Evolutionary conservation across 2,888 invertebrate species (phyloP).

Genomic region (Nasonovia ribisnigri): DNA sequence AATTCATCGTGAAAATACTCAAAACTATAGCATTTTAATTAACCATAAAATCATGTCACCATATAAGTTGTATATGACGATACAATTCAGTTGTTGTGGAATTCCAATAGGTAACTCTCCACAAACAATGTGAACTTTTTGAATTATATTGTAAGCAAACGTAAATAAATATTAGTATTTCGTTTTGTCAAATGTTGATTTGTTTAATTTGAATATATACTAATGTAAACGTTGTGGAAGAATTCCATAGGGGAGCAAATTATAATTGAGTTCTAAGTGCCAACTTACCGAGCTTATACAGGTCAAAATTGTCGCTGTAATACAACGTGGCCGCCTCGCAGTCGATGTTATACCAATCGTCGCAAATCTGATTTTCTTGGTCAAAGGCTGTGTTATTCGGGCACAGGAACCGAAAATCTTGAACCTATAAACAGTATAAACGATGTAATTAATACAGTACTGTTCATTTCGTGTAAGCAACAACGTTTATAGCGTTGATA

Average conservation of each 20-base stretch:
- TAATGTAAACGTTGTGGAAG: background rate
- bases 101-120: background rate
- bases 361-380: conserved; percentile 92
- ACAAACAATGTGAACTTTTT: background rate
- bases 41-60: too few species aligned
- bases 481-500: background rate
- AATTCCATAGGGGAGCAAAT: background rate
- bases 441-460: background rate
- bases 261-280: background rate
- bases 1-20: too few species aligned
- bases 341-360: conserved; percentile 91
- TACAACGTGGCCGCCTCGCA: conserved; percentile 86
- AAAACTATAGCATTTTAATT: too few species aligned
- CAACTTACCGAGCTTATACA: conserved; percentile 79
- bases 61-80: too few species aligned
- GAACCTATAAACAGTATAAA: conserved; percentile 74
- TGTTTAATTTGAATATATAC: background rate
- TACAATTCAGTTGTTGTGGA: too few species aligned
- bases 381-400: conserved; percentile 92
- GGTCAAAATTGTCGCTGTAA: conserved; percentile 88
- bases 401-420: conserved; percentile 89
- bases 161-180: background rate
- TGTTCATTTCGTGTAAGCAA: background rate
- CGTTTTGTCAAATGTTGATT: background rate
- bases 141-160: background rate